Base-by-base conservation (phyloP, 1,140 invertebrate species). In the Lasioglossum baleicum region DNA sequence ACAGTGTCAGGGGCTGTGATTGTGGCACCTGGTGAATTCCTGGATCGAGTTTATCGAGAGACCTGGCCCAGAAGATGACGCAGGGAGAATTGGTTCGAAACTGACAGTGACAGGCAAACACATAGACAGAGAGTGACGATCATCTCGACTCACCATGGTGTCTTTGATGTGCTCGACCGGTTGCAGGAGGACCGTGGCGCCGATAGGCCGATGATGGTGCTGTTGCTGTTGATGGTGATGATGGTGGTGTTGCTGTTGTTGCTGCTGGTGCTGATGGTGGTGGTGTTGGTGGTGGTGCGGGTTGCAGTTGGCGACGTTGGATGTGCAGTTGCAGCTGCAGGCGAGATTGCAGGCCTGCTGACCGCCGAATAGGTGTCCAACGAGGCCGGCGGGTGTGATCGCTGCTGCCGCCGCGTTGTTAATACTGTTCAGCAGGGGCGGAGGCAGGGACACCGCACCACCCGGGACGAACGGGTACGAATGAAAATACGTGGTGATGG, bases 401-500 rank as follows among this genome's bases (percentile, higher is more conserved):
- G 87, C 87, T 79, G 84, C 84, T 80, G 85, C 85, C 84, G 85
- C 85, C 78, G 84, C 74, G 63, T 81, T 87, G 80, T 83, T 83
- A 48, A 85, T 86, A 69, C 81, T 80, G 85, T 87, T 87, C 76
- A 90, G 81, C 78, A 90, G 82, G 78, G 89, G 88, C 88, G 90
- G 88, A 81, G 87, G 89, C 89, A 90, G 88, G 88, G 90, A 89
- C 90, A 90, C 89, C 91, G 88, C 90, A 90, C 90, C 92, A 90
- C 92, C 92, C 92, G 92, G 92, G 89, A 92, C 91, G 78, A 93
- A 92, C 88, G 92, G 92, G 85, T 93, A 93, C 92, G 92, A 93
- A 90, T 93, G 92, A 92, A 93, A 93, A 92, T 92, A 93, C 92
- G 92, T 93, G 90, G 92, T 93, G 92, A 91, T 90, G 88, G 90